phyloP scores from a whole-genome alignment of 2,797 vertebrate genomes.

The Poecilia velifera region DNA sequence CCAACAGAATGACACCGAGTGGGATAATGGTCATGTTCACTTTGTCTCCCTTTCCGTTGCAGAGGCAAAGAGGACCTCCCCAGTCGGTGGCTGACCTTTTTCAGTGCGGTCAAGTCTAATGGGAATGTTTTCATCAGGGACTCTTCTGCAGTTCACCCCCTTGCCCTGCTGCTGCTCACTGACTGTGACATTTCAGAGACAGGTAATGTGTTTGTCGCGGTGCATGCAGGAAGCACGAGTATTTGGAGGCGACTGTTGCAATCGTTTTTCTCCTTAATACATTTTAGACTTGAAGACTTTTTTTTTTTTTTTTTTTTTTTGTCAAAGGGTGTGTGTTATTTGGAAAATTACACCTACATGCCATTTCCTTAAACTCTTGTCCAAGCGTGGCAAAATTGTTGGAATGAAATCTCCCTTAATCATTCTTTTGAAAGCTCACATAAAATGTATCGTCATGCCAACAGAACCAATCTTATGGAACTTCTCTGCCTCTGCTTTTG shows the following conservation, averaged over 20 bases:
- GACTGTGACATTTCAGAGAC: conserved; percentile 87
- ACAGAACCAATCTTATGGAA: neutral
- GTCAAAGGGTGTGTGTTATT: neutral
- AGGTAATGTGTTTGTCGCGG: conserved; percentile 71
- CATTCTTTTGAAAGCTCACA: neutral
- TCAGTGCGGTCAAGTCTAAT: conserved; percentile 90
- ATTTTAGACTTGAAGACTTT: neutral
- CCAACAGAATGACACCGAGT: neutral
- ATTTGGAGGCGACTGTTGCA: neutral
- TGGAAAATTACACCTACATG: neutral
- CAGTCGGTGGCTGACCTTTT: conserved; percentile 95
- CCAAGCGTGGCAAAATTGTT: neutral
- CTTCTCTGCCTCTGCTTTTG: neutral
- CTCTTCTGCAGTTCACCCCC: conserved; percentile 90
- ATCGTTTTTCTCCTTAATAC: neutral
- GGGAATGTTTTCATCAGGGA: conserved; percentile 91
- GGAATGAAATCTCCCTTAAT: neutral
- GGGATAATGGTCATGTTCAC: neutral
- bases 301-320: too few relatives aligned
- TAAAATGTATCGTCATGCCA: neutral
- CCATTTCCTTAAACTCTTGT: neutral
- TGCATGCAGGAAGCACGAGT: neutral
- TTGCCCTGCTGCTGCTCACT: conserved; percentile 91
- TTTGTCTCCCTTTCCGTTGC: neutral
- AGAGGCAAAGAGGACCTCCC: conserved; percentile 81